Evolutionary conservation across 2,797 vertebrate genomes (phyloP).

Genomic region (Artibeus jamaicensis): DNA sequence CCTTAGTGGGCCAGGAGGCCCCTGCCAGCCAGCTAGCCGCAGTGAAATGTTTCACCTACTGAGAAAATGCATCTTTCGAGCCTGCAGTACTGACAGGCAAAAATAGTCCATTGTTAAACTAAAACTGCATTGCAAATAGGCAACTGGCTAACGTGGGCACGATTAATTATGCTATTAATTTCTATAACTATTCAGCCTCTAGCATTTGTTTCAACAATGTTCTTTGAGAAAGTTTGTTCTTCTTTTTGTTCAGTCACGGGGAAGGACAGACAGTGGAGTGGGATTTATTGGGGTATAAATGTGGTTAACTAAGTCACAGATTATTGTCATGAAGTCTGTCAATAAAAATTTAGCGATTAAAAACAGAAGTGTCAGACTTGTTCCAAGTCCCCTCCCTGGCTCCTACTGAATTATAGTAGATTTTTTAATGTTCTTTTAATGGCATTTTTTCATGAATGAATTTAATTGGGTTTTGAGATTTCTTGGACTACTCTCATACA

Average conservation of each 20-base stretch:
- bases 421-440: slow-evolving; percentile 63
- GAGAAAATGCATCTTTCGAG: background rate
- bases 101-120: background rate
- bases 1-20: background rate
- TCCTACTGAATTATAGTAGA: slow-evolving; percentile 58
- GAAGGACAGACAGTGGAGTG: background rate
- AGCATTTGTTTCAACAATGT: slow-evolving; percentile 32
- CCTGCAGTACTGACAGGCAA: background rate
- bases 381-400: slow-evolving; percentile 57
- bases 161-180: slow-evolving; percentile 68
- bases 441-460: slow-evolving; percentile 69
- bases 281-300: slow-evolving; percentile 44
- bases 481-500: background rate
- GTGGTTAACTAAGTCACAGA: slow-evolving; percentile 55
- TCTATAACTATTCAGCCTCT: slow-evolving; percentile 27
- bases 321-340: slow-evolving; percentile 62
- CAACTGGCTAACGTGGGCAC: slow-evolving; percentile 64
- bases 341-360: slow-evolving; percentile 56
- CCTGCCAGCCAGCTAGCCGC: background rate
- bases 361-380: slow-evolving; percentile 38
- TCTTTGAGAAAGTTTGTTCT: slow-evolving; percentile 36
- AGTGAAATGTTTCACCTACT: background rate
- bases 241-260: slow-evolving; percentile 38
- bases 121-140: slow-evolving; percentile 50
- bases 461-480: slow-evolving; percentile 64